phyloP scores from a whole-genome alignment of 2,797 vertebrate genomes.

The Cetoscarus ocellatus region DNA sequence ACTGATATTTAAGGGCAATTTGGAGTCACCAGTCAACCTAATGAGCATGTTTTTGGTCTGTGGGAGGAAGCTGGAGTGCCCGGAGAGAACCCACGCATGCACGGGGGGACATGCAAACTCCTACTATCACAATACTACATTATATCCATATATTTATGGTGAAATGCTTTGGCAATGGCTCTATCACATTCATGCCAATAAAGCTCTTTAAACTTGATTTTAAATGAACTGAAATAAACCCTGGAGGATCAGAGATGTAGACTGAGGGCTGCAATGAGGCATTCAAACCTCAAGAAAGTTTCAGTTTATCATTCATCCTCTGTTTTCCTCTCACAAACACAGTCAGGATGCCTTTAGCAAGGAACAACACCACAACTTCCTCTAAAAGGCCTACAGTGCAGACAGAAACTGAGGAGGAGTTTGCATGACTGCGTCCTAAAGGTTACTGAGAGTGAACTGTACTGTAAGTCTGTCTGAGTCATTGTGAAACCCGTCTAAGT shows the following conservation, averaged over 20 bases:
- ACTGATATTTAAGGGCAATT: too few relatives aligned
- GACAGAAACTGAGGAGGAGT: conserved; percentile 35
- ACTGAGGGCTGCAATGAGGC: neutral
- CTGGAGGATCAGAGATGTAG: conserved; percentile 38
- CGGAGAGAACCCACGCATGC: too few relatives aligned
- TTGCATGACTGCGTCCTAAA: conserved; percentile 22
- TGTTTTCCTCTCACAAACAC: neutral
- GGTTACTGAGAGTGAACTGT: conserved; percentile 5
- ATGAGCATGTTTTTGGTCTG: too few relatives aligned
- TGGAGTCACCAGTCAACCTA: too few relatives aligned
- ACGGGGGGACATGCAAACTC: too few relatives aligned
- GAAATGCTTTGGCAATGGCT: too few relatives aligned
- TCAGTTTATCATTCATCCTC: neutral
- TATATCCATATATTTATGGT: too few relatives aligned
- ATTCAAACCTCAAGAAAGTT: neutral
- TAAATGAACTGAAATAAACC: too few relatives aligned
- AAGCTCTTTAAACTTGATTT: too few relatives aligned
- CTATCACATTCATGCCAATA: too few relatives aligned
- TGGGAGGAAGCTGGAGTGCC: too few relatives aligned
- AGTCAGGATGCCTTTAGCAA: neutral
- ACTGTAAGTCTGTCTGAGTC: conserved; percentile 8
- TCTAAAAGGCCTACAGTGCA: conserved; percentile 9
- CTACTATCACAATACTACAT: too few relatives aligned
- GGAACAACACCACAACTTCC: conserved; percentile 21
- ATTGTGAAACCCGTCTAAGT: conserved; percentile 2